A percentile compares a stretch with the other conserved stretches of the same genome.
Conservation (phyloP, 2,113 vertebrate species). For the Paracanthobrama guichenoti region DNA sequence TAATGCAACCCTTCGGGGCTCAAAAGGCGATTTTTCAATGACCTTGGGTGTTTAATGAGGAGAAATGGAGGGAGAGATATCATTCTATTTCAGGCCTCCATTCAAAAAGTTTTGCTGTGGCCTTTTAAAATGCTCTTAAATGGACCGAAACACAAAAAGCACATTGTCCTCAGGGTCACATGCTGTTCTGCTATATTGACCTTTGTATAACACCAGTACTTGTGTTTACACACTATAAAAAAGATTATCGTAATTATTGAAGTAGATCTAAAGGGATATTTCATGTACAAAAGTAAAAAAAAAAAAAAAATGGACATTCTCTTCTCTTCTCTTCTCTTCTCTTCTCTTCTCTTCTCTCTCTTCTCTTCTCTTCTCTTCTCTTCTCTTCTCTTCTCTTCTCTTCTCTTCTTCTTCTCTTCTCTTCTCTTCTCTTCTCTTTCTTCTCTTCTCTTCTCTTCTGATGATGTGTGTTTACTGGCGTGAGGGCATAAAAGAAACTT, state of each 20-base stretch:
- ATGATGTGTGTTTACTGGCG: too few relatives aligned
- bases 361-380: too few relatives aligned
- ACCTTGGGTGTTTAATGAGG: constrained; percentile 41
- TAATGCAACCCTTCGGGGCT: constrained; percentile 22
- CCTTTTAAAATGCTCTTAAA: constrained; percentile 32
- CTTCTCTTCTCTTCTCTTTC: too few relatives aligned
- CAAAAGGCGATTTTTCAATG: constrained; percentile 1
- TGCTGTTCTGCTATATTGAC: neutral
- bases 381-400: too few relatives aligned
- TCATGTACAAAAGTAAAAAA: too few relatives aligned
- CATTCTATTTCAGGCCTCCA: constrained; percentile 16
- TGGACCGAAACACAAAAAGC: neutral
- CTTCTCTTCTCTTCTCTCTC: too few relatives aligned
- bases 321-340: too few relatives aligned
- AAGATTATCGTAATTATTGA: neutral
- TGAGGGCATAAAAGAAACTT: too few relatives aligned
- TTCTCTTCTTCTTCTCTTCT: too few relatives aligned
- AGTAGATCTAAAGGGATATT: neutral
- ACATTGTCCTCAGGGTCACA: constrained; percentile 15
- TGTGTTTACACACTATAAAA: neutral
- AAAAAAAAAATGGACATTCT: too few relatives aligned
- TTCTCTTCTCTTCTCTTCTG: too few relatives aligned
- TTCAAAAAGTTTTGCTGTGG: constrained; percentile 10
- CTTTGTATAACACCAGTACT: constrained; percentile 17
- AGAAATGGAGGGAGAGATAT: constrained; percentile 1